These are phyloP conservation scores for Neelides folsomi DNA, from an alignment of 2,888 invertebrate species.

Conservation along the genomic window DNA sequence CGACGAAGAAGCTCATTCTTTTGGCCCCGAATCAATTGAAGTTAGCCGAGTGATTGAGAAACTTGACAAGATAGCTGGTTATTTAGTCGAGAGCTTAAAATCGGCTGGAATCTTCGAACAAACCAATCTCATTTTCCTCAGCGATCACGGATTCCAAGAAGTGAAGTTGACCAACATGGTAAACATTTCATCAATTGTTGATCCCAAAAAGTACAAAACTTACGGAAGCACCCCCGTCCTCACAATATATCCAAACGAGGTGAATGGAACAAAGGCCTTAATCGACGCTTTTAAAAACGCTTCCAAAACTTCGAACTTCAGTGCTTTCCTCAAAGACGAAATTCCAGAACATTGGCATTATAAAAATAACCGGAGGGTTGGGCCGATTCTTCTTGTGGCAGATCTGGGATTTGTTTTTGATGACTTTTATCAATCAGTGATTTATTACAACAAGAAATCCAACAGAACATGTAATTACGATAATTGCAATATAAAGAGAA, in stretches of 20 bases:
- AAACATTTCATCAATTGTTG: slow-evolving; percentile 44
- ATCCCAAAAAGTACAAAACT: slow-evolving; percentile 38
- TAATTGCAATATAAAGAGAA: too few species aligned
- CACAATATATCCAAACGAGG: slow-evolving; percentile 47
- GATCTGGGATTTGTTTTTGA: slow-evolving; percentile 50
- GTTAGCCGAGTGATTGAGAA: slow-evolving; percentile 33
- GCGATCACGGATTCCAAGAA: slow-evolving; percentile 58
- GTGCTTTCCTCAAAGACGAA: slow-evolving; percentile 48
- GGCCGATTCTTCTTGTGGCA: slow-evolving; percentile 50
- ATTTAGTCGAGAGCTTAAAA: slow-evolving; percentile 44
- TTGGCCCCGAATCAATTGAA: slow-evolving; percentile 44
- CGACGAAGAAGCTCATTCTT: slow-evolving; percentile 48
- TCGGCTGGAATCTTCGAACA: slow-evolving; percentile 41
- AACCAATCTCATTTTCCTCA: slow-evolving; percentile 53
- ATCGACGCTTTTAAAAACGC: slow-evolving; percentile 41
- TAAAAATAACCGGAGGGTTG: slow-evolving; percentile 46
- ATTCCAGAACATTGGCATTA: slow-evolving; percentile 50
- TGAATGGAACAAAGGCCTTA: slow-evolving; percentile 41
- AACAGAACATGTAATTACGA: slow-evolving; percentile 43
- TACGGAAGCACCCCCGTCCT: slow-evolving; percentile 47
- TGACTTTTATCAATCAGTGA: slow-evolving; percentile 40
- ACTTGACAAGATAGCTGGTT: slow-evolving; percentile 42
- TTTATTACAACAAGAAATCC: slow-evolving; percentile 39
- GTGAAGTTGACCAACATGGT: slow-evolving; percentile 45
- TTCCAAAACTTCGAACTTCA: slow-evolving; percentile 40